phyloP scores from a whole-genome alignment of 2,113 vertebrate genomes.

The Hydrolagus affinis region DNA sequence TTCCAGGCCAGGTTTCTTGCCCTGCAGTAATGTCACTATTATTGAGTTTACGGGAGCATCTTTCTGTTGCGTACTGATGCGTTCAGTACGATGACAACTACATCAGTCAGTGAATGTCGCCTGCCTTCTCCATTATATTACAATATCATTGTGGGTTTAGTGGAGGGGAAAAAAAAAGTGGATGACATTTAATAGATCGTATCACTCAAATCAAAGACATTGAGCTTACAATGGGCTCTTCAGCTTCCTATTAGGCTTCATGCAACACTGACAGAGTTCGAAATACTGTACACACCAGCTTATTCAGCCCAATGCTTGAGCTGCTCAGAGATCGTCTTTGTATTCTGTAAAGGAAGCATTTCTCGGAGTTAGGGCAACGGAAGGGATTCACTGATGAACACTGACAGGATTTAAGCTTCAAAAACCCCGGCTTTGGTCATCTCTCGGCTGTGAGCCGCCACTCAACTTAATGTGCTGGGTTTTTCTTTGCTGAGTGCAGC shows the following conservation, averaged over 20 bases:
- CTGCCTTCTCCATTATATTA: constrained; percentile 22
- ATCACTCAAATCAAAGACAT: constrained; percentile 26
- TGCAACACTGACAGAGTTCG: not conserved
- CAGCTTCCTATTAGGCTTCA: constrained; percentile 15
- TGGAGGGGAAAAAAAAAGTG: constrained; percentile 4
- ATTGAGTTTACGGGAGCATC: constrained; percentile 26
- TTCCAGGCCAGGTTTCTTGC: not conserved
- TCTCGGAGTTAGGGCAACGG: not conserved
- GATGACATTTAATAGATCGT: constrained; percentile 28
- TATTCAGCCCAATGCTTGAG: not conserved
- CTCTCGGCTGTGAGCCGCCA: not conserved
- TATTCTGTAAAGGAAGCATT: not conserved
- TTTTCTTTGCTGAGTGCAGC: not conserved
- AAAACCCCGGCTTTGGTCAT: not conserved
- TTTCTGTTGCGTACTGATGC: constrained; percentile 11
- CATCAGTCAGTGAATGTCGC: constrained; percentile 7
- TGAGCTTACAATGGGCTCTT: constrained; percentile 25
- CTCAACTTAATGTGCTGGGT: not conserved
- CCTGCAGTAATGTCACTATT: constrained; percentile 17
- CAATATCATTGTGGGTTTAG: constrained; percentile 21
- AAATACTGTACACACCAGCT: not conserved
- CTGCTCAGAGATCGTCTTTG: not conserved
- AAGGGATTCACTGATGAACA: too few relatives aligned
- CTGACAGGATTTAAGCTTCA: not conserved
- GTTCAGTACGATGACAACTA: not conserved